Evolutionary conservation across 2,797 vertebrate species (phyloP).

Genomic region (Ispidina picta): DNA sequence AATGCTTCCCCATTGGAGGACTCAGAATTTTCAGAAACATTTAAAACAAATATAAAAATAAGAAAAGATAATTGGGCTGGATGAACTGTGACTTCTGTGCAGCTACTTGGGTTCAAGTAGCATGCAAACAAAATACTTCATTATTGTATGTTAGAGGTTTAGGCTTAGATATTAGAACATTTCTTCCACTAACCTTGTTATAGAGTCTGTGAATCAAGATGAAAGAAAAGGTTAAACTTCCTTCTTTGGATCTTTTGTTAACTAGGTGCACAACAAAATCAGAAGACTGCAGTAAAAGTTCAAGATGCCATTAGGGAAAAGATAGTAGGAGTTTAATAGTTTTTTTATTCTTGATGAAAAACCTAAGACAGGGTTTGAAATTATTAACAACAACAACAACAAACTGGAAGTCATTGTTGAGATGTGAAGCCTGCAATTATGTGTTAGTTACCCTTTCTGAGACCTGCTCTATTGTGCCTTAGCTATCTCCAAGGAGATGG

Average conservation of each 20-base stretch:
- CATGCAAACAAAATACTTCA: slow-evolving; percentile 18
- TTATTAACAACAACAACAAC: background rate
- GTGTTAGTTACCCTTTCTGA: slow-evolving; percentile 20
- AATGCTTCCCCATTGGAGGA: background rate
- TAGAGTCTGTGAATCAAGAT: background rate
- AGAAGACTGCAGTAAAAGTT: background rate
- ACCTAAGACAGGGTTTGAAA: background rate
- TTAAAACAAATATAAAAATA: background rate
- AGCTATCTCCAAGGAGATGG: slow-evolving; percentile 26
- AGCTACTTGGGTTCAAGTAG: background rate
- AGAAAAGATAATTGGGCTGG: background rate
- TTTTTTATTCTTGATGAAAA: slow-evolving; percentile 1
- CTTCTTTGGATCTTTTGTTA: background rate
- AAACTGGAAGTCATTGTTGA: background rate
- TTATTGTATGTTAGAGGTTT: background rate
- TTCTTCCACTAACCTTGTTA: background rate
- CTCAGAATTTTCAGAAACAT: background rate
- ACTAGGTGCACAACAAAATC: background rate
- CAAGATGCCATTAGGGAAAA: background rate
- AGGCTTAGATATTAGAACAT: background rate
- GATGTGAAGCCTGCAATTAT: background rate
- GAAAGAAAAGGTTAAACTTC: background rate
- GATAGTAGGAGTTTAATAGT: background rate
- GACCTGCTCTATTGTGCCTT: background rate
- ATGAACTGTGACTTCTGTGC: background rate